Percentiles rank a stretch among this genome's conserved stretches.
Evolutionary conservation across 2,797 vertebrate species (phyloP).

Genomic region (Tauraco hartlaubi): DNA sequence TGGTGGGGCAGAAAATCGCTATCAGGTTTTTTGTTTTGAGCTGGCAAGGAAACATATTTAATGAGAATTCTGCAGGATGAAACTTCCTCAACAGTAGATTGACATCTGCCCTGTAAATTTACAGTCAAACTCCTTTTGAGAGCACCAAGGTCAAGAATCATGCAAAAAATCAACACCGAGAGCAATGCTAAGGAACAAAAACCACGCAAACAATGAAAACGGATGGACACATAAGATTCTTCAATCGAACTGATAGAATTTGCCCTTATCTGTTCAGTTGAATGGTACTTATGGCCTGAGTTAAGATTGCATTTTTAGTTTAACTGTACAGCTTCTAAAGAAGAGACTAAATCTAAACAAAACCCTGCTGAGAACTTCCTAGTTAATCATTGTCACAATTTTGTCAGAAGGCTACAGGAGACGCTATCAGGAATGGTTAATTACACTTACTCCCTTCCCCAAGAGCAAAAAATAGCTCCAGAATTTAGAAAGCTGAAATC

Average conservation of each 20-base stretch:
- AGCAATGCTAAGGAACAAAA: background rate
- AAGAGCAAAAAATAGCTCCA: background rate
- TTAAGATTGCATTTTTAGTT: background rate
- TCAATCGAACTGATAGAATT: background rate
- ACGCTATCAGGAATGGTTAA: background rate
- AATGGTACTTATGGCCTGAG: background rate
- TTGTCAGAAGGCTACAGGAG: background rate
- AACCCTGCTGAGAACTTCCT: background rate
- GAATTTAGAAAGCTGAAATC: background rate
- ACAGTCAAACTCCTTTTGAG: background rate
- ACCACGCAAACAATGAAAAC: background rate
- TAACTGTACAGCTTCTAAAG: background rate
- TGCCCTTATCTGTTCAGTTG: background rate
- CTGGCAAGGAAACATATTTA: background rate
- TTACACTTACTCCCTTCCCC: background rate
- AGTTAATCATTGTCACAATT: background rate
- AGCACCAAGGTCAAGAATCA: background rate
- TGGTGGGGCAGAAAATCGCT: background rate
- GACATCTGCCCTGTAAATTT: background rate
- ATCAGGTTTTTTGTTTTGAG: background rate
- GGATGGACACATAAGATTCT: background rate
- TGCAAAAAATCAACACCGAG: background rate
- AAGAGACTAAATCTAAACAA: background rate
- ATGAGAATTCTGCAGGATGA: background rate
- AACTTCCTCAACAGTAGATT: background rate